Conservation (phyloP, 2,888 invertebrate species). For the Sphaerophoria rueppellii region DNA sequence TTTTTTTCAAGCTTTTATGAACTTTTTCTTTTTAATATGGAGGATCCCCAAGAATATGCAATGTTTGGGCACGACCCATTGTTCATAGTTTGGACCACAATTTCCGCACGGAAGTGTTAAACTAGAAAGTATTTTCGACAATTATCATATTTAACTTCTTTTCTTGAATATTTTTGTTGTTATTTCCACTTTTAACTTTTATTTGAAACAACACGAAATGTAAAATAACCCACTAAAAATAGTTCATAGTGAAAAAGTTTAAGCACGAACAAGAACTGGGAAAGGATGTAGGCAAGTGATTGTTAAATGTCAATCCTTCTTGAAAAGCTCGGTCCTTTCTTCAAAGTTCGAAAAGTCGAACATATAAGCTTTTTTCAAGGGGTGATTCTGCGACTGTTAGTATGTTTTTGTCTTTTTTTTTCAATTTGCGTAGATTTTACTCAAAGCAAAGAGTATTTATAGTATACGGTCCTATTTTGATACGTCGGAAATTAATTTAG, state of each 20-base stretch:
- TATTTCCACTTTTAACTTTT: neutral
- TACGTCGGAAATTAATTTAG: too few relatives aligned
- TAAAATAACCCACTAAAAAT: neutral
- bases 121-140: neutral
- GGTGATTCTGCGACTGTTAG: neutral
- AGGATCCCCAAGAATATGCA: conserved; percentile 54
- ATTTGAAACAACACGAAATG: neutral
- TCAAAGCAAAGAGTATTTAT: too few relatives aligned
- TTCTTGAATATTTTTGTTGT: neutral
- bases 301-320: neutral
- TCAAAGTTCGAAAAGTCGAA: neutral
- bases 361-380: neutral
- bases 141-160: neutral
- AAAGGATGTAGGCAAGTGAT: neutral
- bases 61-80: conserved; percentile 7
- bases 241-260: conserved; percentile 23
- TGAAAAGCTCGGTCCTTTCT: neutral
- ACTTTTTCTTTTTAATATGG: conserved; percentile 52
- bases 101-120: conserved; percentile 36
- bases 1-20: neutral
- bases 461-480: too few relatives aligned
- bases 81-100: conserved; percentile 10
- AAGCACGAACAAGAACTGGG: conserved; percentile 27
- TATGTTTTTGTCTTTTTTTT: neutral
- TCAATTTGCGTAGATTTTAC: too few relatives aligned